Conservation (phyloP, 1,140 invertebrate species). For the Temnothorax nylanderi region DNA sequence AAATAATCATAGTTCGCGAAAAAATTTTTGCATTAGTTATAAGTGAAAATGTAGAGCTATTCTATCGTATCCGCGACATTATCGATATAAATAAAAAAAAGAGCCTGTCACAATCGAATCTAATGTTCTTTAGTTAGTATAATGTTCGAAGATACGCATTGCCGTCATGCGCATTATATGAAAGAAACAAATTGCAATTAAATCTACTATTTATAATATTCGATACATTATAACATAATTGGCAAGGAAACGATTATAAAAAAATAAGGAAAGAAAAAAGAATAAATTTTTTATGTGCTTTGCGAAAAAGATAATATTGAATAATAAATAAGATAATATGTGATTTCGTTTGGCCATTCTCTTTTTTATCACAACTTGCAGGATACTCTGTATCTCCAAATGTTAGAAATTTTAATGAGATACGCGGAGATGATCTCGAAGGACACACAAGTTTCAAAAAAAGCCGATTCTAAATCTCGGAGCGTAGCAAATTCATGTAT, state of each 20-base stretch:
- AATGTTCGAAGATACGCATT: background rate
- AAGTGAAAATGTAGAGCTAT: background rate
- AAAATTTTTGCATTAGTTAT: background rate
- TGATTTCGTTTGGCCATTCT: background rate
- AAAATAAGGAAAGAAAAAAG: background rate
- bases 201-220: background rate
- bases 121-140: background rate
- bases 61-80: background rate
- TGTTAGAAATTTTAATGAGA: conserved; percentile 22
- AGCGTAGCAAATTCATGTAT: conserved; percentile 63
- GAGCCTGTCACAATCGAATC: background rate
- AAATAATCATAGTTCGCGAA: background rate
- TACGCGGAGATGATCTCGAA: background rate
- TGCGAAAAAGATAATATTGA: background rate
- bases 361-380: background rate
- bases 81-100: background rate
- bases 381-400: conserved; percentile 5
- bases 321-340: background rate
- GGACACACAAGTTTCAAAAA: conserved; percentile 7
- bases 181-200: background rate
- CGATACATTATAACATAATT: background rate
- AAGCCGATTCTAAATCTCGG: conserved; percentile 55
- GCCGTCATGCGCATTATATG: background rate
- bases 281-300: background rate
- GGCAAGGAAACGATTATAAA: background rate